These are phyloP conservation scores for Lamprologus lemairii DNA, from an alignment of 2,113 vertebrate genomes.

Conservation along the genomic window DNA sequence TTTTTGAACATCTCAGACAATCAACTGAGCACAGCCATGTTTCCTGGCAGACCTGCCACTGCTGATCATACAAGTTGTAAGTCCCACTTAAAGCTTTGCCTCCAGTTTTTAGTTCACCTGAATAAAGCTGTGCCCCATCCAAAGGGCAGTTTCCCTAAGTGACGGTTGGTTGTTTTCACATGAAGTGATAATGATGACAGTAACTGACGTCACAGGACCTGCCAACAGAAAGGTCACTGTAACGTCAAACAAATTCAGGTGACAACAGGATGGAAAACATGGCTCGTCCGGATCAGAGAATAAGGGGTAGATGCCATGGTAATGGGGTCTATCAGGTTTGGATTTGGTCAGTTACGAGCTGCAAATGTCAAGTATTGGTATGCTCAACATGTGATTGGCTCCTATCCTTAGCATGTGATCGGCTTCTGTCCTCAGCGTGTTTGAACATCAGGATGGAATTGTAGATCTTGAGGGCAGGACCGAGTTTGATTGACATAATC, in stretches of 20 bases:
- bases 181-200: background rate
- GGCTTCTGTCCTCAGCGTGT: constrained; percentile 49
- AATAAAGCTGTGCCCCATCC: background rate
- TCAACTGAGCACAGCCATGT: background rate
- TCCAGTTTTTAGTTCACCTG: background rate
- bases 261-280: background rate
- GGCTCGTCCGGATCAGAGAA: background rate
- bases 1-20: background rate
- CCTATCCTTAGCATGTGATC: constrained; percentile 12
- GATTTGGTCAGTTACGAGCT: background rate
- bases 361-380: background rate
- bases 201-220: background rate
- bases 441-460: constrained; percentile 78
- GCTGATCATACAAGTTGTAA: background rate
- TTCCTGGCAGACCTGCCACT: background rate
- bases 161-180: background rate
- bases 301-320: background rate
- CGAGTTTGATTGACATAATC: constrained; percentile 76
- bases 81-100: background rate
- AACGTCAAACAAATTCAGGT: background rate
- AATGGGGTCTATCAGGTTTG: background rate
- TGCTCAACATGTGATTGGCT: background rate
- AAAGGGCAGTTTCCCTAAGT: background rate
- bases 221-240: background rate
- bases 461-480: constrained; percentile 76